Evolutionary conservation across 92 coral and sea anemone species (phyloP).

Genomic region (Ricordea florida): DNA sequence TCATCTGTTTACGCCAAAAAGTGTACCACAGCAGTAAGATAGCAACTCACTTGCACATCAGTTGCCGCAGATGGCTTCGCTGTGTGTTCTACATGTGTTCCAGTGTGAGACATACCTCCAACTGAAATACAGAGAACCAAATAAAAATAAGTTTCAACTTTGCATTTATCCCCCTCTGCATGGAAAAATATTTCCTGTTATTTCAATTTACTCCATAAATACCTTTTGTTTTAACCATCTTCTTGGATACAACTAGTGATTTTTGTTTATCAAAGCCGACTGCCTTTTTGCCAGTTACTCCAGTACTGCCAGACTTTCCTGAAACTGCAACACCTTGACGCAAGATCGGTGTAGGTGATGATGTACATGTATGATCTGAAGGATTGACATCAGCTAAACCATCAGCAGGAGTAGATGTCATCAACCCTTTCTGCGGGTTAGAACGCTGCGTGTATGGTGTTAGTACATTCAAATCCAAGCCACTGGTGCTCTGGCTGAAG

Average conservation of each 20-base stretch:
- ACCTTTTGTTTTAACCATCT: slow-evolving; percentile 6
- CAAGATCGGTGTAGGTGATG: slow-evolving; percentile 62
- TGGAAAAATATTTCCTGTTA: no score
- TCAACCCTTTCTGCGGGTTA: slow-evolving; percentile 40
- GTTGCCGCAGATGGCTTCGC: slow-evolving; percentile 21
- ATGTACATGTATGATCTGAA: slow-evolving; percentile 49
- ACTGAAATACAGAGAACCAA: not conserved
- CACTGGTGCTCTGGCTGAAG: slow-evolving; percentile 19
- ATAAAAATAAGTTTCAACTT: not conserved
- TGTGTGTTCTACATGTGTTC: not conserved
- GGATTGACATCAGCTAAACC: slow-evolving; percentile 55
- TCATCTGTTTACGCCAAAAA: no score
- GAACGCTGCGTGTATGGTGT: slow-evolving; percentile 49
- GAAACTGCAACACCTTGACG: slow-evolving; percentile 29
- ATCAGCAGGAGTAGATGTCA: slow-evolving; percentile 75
- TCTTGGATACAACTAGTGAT: not conserved
- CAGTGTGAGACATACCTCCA: slow-evolving; percentile 18
- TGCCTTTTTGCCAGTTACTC: not conserved
- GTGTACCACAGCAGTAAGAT: not conserved
- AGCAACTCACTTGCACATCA: not conserved
- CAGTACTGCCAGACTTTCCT: not conserved
- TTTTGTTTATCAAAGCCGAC: slow-evolving; percentile 11
- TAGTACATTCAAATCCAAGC: slow-evolving; percentile 13
- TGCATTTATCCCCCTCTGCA: no score
- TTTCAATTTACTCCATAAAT: no score